Percentiles rank a stretch among this genome's conserved stretches.
Conservation (phyloP, 1,140 invertebrate genomes). For the Procambarus clarkii region DNA sequence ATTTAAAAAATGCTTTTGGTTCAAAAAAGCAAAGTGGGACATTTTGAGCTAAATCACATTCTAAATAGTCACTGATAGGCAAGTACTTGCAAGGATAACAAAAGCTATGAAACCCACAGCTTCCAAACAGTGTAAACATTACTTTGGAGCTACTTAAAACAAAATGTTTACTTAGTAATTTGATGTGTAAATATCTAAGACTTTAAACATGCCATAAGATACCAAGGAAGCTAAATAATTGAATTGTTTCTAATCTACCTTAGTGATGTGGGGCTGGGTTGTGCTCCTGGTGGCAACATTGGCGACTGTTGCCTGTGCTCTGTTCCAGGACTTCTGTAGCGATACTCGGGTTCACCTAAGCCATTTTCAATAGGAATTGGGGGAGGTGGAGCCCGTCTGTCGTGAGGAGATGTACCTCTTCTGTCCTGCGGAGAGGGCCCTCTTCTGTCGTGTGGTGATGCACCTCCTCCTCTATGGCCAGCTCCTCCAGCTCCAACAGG, state of each 20-base stretch:
- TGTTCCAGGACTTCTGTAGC: slow-evolving; percentile 55
- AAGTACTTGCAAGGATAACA: too few species aligned
- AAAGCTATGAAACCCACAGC: too few species aligned
- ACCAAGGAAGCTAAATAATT: too few species aligned
- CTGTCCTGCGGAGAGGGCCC: slow-evolving; percentile 60
- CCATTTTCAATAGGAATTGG: slow-evolving; percentile 59
- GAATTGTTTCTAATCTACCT: slow-evolving; percentile 4
- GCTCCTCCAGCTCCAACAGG: slow-evolving; percentile 38
- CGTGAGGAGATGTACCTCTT: slow-evolving; percentile 66
- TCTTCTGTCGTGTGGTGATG: slow-evolving; percentile 68
- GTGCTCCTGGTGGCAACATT: slow-evolving; percentile 66
- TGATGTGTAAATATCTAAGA: too few species aligned
- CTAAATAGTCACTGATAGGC: too few species aligned
- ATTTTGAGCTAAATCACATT: too few species aligned
- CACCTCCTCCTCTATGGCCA: slow-evolving; percentile 63
- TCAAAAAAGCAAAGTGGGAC: too few species aligned
- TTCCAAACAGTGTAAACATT: too few species aligned
- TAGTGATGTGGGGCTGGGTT: slow-evolving; percentile 59
- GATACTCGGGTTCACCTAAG: slow-evolving; percentile 53
- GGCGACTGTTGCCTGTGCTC: slow-evolving; percentile 67
- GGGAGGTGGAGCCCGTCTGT: slow-evolving; percentile 51
- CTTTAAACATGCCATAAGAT: too few species aligned
- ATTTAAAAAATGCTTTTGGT: too few species aligned
- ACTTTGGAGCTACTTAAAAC: too few species aligned
- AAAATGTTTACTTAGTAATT: too few species aligned